Base-by-base conservation (phyloP, 2,888 invertebrate species). In the Epirrhoe tristata region DNA sequence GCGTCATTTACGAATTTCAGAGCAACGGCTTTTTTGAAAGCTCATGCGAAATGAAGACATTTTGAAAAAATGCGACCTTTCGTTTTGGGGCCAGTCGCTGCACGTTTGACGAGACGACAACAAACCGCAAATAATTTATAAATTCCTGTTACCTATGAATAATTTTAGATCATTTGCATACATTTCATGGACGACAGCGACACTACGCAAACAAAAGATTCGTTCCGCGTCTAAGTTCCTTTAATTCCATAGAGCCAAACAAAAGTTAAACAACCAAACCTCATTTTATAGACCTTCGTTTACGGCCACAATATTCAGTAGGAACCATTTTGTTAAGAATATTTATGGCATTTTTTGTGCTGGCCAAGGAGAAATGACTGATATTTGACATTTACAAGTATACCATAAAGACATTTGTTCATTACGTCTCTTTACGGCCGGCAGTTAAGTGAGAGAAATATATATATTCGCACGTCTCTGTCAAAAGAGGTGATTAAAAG, bases 271-370 rank as follows among this genome's bases (percentile, higher is more conserved):
- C 87, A 88, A 89, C 88, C 84, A 83, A 88, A 88, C 89, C 88
- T 89, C 87, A 87, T 83, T 91, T 91, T 91, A 91, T 90, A 87
- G 87, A 87, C 85, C 85, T 82, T 76, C 78, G 84, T 92, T 91
- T 91, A 91, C 89, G 85, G 84, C 86, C 83, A 82, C 88, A 88
- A 90, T 91, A 90, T 91, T 90, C 91, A 90, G 92, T 91, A 92
- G 92, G 90, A 89, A 85, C 84, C 86, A 87, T 90, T 91, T 88
- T 90, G 91, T 92, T 91, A 88, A 85, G 82, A 86, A 89, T 89
- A 92, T 92, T 92, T 92, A 92, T 90, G 91, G 84, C 84, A 77
- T 88, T 90, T 90, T 91, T 91, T 90, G 88, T 90, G 78, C 68
- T 79, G 71, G 73, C 79, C 78, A 77, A 77, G 77, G 81, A 85